Base-by-base conservation (phyloP, 2,797 vertebrate genomes). In the Schizopygopsis pylzovi region DNA sequence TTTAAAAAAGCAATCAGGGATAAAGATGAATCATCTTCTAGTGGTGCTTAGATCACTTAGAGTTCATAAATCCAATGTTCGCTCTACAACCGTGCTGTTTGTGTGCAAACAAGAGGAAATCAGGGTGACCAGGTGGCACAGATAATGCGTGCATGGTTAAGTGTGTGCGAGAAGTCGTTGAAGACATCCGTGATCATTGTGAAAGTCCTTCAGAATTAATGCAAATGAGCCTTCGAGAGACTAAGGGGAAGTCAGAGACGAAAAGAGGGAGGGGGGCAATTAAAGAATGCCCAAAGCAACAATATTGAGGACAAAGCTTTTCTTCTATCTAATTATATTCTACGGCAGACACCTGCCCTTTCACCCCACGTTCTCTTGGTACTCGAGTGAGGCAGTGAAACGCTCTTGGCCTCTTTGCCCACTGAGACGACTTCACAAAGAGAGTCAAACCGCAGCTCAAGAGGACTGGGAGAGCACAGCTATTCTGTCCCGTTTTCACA, bases 271-370 rank as follows among this genome's bases (percentile, higher is more conserved):
- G 90, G 91, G 87, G 92, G 92, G 92, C 95, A 96, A 96, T 96
- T 96, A 96, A 95, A 95, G 92, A 94, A 92, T 88, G 95, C 95
- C 95, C 93, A 93, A 84, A 96, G 96, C 95, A 95, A 95, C 92
- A 94, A 94, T 94, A 94, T 93, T 89, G 89, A 95, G 93, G 94
- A 96, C 94, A 95, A 95, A 93, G 93, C 93, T 93, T 92, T 91
- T 92, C 90, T 92, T 94, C 92, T 91, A 93, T 90, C 94, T 96
- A 96, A 96, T 96, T 96, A 95, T 95, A 95, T 95, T 93, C 92
- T 92, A 91, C 93, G 90, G 91, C 91, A 95, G 94, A 95, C 93
- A 95, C 94, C 93, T 96, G 95, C 93, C 94, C 95, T 96, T 91
- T 96, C 91, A 92, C 90, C 91, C 90, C 63, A 70, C 85, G 73